Conservation (phyloP, 2,888 invertebrate species). For the Tenthredo amoena region DNA sequence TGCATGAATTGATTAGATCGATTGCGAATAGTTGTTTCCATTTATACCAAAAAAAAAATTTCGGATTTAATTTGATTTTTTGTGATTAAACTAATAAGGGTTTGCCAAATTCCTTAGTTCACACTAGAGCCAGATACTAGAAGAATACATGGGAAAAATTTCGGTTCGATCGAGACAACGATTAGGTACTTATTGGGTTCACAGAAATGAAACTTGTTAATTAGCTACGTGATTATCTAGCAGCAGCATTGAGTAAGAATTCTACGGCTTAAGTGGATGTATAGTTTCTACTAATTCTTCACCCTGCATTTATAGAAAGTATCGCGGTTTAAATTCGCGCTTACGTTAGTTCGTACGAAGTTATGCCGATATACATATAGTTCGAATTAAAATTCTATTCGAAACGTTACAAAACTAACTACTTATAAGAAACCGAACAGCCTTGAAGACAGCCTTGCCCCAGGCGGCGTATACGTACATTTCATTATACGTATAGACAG, state of each 20-base stretch:
- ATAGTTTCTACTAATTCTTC: background rate
- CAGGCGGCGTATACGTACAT: constrained; percentile 23
- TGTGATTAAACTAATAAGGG: background rate
- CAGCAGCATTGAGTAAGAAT: background rate
- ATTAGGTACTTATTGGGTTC: background rate
- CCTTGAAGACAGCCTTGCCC: constrained; percentile 38
- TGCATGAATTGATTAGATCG: background rate
- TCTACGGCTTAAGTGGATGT: background rate
- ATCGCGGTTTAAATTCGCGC: background rate
- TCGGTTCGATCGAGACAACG: background rate
- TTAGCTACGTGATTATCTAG: background rate
- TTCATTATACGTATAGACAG: constrained; percentile 2
- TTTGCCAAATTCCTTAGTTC: background rate
- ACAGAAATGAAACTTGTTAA: background rate
- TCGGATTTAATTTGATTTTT: background rate
- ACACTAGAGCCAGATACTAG: background rate
- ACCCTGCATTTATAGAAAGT: constrained; percentile 2
- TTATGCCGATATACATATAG: background rate
- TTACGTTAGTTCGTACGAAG: background rate
- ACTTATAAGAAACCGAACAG: constrained; percentile 18
- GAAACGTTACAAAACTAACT: constrained; percentile 35
- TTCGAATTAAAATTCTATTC: constrained; percentile 10
- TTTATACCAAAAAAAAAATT: background rate
- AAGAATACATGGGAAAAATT: background rate
- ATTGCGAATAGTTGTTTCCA: background rate